Evolutionary conservation across 2,113 vertebrate species (phyloP).

Genomic region (Salvelinus fontinalis): DNA sequence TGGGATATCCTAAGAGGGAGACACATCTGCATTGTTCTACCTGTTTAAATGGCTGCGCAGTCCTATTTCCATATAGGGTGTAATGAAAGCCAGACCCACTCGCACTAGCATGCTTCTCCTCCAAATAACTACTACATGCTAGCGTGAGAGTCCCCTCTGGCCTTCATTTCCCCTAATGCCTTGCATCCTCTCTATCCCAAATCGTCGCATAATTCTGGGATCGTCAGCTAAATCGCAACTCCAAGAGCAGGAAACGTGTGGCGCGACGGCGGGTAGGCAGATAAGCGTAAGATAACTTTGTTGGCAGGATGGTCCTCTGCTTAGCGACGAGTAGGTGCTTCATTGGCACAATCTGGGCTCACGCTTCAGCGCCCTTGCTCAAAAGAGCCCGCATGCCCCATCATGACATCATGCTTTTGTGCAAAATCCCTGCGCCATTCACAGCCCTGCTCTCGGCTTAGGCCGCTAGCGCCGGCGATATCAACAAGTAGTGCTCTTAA

Average conservation of each 20-base stretch:
- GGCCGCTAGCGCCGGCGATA: constrained; percentile 64
- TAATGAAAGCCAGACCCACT: no score
- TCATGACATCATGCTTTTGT: constrained; percentile 91
- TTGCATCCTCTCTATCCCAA: no score
- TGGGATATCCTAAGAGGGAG: no score
- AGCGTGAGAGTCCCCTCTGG: no score
- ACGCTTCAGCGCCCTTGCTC: constrained; percentile 84
- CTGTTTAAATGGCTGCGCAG: no score
- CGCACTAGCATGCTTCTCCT: no score
- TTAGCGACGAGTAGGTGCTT: constrained; percentile 74
- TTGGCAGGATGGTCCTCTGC: constrained; percentile 79
- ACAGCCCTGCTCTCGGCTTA: constrained; percentile 73
- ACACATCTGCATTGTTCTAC: no score
- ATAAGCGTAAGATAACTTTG: constrained; percentile 87
- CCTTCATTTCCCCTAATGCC: no score
- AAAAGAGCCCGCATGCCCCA: constrained; percentile 82
- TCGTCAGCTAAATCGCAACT: no score
- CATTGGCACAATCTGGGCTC: constrained; percentile 81
- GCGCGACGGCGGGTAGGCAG: constrained; percentile 78
- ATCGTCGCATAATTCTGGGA: no score
- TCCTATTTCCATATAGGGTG: no score
- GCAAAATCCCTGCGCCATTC: constrained; percentile 85
- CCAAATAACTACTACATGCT: no score
- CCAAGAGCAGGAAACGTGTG: constrained; percentile 70
- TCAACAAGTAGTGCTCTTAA: constrained; percentile 70